Percentiles rank a stretch among this genome's conserved stretches.
phyloP scores from a whole-genome alignment of 1,140 invertebrate species.

The Tribolium madens region DNA sequence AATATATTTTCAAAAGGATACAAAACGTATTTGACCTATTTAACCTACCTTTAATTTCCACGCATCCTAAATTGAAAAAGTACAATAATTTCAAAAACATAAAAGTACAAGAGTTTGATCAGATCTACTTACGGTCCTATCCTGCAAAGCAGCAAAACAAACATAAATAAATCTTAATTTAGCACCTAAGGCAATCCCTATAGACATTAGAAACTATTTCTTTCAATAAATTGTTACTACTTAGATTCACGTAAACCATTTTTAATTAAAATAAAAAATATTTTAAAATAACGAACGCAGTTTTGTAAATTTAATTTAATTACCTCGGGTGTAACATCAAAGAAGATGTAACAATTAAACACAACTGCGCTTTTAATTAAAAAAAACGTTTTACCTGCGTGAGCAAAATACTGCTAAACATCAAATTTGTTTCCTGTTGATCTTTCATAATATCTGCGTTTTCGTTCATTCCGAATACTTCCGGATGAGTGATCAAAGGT shows the following conservation, averaged over 20 bases:
- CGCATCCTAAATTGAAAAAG: conserved; percentile 41
- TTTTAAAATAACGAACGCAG: background rate
- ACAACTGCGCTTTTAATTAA: background rate
- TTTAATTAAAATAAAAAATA: conserved; percentile 31
- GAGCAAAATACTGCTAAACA: conserved; percentile 84
- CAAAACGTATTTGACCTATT: no score
- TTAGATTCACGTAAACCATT: background rate
- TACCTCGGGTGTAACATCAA: background rate
- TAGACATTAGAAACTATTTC: conserved; percentile 20
- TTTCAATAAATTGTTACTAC: conserved; percentile 7
- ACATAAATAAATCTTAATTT: conserved; percentile 37
- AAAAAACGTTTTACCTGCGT: conserved; percentile 78
- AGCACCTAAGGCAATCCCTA: background rate
- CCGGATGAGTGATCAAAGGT: conserved; percentile 84
- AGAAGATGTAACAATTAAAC: background rate
- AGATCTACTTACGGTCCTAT: conserved; percentile 45
- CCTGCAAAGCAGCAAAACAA: conserved; percentile 29
- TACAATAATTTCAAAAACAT: conserved; percentile 20
- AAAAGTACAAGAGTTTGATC: background rate
- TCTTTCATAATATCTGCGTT: conserved; percentile 97
- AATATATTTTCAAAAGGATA: no score
- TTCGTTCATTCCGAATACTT: conserved; percentile 93
- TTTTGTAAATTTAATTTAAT: conserved; percentile 3
- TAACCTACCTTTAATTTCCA: conserved; percentile 47
- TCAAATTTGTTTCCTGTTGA: conserved; percentile 84